A percentile compares a stretch with the other conserved stretches of the same genome.
phyloP scores from a whole-genome alignment of 2,797 vertebrate genomes.

The Gambelia wislizenii region DNA sequence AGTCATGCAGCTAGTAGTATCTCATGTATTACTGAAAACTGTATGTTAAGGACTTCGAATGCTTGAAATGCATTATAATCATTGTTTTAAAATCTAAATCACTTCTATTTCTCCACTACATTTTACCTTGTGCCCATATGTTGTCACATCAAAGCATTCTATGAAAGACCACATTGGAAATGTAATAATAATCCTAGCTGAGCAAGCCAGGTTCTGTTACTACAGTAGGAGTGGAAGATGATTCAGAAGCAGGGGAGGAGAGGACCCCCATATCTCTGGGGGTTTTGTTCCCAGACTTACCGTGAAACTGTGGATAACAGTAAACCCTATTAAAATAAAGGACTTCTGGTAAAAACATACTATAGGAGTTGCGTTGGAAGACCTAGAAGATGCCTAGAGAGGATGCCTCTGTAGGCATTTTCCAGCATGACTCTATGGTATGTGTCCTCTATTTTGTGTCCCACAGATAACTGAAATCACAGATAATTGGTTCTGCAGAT shows the following conservation, averaged over 20 bases:
- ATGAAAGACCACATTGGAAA: constrained; percentile 45
- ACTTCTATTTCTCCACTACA: constrained; percentile 42
- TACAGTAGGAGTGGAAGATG: not conserved
- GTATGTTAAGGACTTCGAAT: not conserved
- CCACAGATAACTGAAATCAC: too few relatives aligned
- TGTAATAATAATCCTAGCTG: constrained; percentile 52
- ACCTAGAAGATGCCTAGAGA: too few relatives aligned
- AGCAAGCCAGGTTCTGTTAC: constrained; percentile 32
- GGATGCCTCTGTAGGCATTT: too few relatives aligned
- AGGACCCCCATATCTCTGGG: too few relatives aligned
- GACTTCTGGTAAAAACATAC: too few relatives aligned
- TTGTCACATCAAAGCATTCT: constrained; percentile 28
- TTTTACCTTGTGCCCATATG: constrained; percentile 24
- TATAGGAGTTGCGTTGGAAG: too few relatives aligned
- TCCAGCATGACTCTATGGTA: too few relatives aligned
- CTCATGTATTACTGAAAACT: not conserved
- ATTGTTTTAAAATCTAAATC: constrained; percentile 20
- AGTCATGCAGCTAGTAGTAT: constrained; percentile 22
- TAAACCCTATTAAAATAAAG: too few relatives aligned
- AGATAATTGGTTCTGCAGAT: too few relatives aligned
- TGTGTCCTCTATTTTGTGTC: too few relatives aligned
- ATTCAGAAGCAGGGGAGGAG: not conserved
- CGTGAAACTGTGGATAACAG: too few relatives aligned
- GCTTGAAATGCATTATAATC: not conserved
- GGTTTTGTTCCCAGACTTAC: too few relatives aligned